These are phyloP conservation scores for Scatophagus argus DNA, from an alignment of 2,113 vertebrate genomes.

Conservation along the genomic window DNA sequence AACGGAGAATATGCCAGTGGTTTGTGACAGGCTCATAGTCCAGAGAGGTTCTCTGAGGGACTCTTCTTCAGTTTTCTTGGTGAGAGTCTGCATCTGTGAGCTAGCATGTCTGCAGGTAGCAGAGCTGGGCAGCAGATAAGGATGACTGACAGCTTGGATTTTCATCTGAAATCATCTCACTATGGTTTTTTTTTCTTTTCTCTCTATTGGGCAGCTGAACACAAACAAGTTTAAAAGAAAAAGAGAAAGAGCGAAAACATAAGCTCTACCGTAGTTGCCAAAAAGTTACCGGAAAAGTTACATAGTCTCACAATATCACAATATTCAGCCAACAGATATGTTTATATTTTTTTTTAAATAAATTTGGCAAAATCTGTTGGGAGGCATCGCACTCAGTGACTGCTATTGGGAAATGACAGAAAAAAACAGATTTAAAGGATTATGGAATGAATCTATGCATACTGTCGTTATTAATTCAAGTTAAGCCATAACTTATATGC, in stretches of 20 bases:
- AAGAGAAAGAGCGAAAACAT: background rate
- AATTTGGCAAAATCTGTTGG: background rate
- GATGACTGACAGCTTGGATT: constrained; percentile 41
- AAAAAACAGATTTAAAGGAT: too few species aligned
- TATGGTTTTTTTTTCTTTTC: background rate
- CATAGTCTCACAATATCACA: background rate
- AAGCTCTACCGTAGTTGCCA: background rate
- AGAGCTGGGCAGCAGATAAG: constrained; percentile 21
- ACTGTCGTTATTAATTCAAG: too few species aligned
- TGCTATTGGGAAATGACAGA: background rate
- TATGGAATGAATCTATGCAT: too few species aligned
- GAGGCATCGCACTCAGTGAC: background rate
- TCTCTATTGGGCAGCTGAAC: background rate
- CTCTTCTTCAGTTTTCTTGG: background rate
- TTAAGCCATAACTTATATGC: background rate
- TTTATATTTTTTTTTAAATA: background rate
- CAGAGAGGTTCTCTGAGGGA: constrained; percentile 8
- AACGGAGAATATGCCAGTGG: constrained; percentile 7
- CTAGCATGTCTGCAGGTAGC: constrained; percentile 17
- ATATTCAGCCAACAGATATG: background rate
- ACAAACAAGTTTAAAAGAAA: background rate
- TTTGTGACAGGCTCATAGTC: constrained; percentile 19
- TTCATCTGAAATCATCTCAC: constrained; percentile 27
- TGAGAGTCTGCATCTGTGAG: constrained; percentile 3
- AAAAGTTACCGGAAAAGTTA: background rate